Evolutionary conservation across 2,113 vertebrate genomes (phyloP).

Genomic region (Bothrops jararaca): DNA sequence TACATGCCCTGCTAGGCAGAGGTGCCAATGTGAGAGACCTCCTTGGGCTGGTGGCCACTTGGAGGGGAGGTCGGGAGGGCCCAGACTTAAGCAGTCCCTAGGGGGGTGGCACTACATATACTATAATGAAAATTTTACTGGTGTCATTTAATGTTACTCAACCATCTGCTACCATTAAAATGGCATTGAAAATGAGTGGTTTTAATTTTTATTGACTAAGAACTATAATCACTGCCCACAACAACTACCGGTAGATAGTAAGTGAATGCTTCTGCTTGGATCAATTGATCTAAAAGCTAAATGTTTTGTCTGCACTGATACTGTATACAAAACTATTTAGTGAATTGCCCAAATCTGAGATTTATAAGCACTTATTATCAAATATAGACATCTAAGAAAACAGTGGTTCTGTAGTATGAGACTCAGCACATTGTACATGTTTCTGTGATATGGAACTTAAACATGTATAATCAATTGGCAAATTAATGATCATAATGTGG

Average conservation of each 20-base stretch:
- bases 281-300: not conserved
- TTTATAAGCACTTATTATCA: not conserved
- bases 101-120: not conserved
- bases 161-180: not conserved
- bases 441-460: not conserved
- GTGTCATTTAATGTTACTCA: not conserved
- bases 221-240: not conserved
- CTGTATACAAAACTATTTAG: not conserved
- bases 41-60: too few species aligned
- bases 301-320: not conserved
- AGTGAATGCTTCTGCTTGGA: not conserved
- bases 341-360: not conserved
- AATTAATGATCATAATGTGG: not conserved
- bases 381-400: not conserved
- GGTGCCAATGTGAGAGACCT: too few species aligned
- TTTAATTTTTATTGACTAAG: not conserved
- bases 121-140: not conserved
- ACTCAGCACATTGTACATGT: not conserved
- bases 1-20: too few species aligned
- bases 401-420: not conserved
- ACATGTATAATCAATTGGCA: not conserved
- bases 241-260: not conserved
- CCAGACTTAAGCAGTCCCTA: too few species aligned
- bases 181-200: not conserved
- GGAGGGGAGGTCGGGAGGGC: too few species aligned